phyloP scores from a whole-genome alignment of 2,888 invertebrate species.

The Diogma glabrata region DNA sequence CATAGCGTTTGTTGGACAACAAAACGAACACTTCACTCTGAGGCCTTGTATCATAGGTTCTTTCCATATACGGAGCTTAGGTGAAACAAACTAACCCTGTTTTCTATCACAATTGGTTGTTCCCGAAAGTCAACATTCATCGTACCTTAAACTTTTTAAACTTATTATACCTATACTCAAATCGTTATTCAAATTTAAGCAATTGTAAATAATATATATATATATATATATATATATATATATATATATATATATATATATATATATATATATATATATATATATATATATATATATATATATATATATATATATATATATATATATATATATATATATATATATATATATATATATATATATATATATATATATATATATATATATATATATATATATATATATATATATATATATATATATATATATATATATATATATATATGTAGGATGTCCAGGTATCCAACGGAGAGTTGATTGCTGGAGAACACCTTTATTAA shows the following conservation, averaged over 20 bases:
- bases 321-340: slow-evolving; percentile 10
- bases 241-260: slow-evolving; percentile 1
- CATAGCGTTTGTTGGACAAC: no score
- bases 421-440: not conserved
- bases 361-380: slow-evolving; percentile 13
- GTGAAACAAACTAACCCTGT: no score
- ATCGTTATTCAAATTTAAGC: not conserved
- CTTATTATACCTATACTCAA: not conserved
- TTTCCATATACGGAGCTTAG: no score
- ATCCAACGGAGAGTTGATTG: no score
- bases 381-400: slow-evolving; percentile 13
- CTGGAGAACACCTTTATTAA: no score
- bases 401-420: slow-evolving; percentile 13
- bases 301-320: slow-evolving; percentile 16
- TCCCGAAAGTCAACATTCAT: no score
- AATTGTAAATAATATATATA: slow-evolving; percentile 12
- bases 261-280: slow-evolving; percentile 7
- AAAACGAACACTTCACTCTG: no score
- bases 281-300: slow-evolving; percentile 11
- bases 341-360: slow-evolving; percentile 10
- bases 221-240: slow-evolving; percentile 10
- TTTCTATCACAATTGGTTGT: no score
- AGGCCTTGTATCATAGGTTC: no score
- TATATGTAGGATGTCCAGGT: no score
- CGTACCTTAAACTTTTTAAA: no score